phyloP scores from a whole-genome alignment of 30 jellyfish, hydroid and myxozoan genomes.

The Mastigias papua region DNA sequence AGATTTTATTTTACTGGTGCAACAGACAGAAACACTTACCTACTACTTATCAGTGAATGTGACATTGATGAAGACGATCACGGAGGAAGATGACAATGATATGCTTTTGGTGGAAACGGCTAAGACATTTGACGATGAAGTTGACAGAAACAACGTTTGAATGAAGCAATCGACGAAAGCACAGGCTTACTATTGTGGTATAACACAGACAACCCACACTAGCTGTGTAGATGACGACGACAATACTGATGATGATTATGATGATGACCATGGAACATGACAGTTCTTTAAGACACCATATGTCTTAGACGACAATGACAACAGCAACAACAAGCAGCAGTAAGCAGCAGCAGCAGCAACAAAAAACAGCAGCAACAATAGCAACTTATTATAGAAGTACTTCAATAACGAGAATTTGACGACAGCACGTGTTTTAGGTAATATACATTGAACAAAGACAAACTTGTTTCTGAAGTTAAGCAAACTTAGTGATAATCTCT shows the following conservation, averaged over 20 bases:
- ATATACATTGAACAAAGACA: too few species aligned
- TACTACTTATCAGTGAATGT: neutral
- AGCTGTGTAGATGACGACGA: too few species aligned
- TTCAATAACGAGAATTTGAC: too few species aligned
- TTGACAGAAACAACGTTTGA: neutral
- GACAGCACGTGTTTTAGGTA: too few species aligned
- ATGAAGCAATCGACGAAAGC: neutral
- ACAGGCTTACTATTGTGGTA: too few species aligned
- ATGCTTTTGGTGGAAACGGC: neutral
- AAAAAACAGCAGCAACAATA: neutral
- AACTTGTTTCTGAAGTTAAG: too few species aligned
- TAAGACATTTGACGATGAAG: neutral
- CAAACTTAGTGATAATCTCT: too few species aligned
- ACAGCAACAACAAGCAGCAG: constrained; percentile 2
- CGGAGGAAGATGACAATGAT: constrained; percentile 4
- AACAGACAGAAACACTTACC: neutral
- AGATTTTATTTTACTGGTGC: neutral
- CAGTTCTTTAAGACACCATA: too few species aligned
- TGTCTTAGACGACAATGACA: neutral
- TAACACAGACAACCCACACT: too few species aligned
- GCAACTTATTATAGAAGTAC: neutral
- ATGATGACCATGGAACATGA: constrained; percentile 9
- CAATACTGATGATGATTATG: constrained; percentile 19
- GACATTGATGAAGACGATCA: neutral
- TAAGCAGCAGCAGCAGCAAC: neutral